These are phyloP conservation scores for Machaerirhynchus nigripectus DNA, from an alignment of 2,113 vertebrate species.

Conservation along the genomic window DNA sequence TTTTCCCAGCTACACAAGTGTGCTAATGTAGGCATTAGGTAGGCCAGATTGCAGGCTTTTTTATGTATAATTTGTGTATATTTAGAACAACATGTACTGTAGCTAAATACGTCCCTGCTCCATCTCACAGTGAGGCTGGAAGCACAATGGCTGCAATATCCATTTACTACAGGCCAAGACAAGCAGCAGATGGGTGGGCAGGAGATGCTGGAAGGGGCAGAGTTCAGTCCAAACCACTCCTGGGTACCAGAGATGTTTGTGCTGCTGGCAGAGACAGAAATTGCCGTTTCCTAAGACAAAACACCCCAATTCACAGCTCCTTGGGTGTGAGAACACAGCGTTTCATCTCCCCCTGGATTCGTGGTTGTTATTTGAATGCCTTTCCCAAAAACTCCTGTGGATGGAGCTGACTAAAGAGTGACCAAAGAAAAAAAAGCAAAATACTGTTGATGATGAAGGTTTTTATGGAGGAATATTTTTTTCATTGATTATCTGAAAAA, in stretches of 20 bases:
- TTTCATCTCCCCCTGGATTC: neutral
- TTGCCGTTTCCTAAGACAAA: neutral
- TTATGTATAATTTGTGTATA: slow-evolving; percentile 5
- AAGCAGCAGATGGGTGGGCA: neutral
- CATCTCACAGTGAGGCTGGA: neutral
- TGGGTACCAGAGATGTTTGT: neutral
- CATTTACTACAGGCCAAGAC: neutral
- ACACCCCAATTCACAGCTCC: neutral
- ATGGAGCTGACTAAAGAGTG: neutral
- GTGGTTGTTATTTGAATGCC: neutral
- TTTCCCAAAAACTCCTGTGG: neutral
- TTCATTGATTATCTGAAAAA: neutral
- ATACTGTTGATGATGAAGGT: neutral
- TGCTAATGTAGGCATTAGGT: slow-evolving; percentile 28
- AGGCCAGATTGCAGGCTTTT: slow-evolving; percentile 44
- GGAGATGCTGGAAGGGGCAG: neutral
- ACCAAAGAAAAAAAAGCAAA: neutral
- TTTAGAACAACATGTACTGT: slow-evolving; percentile 26
- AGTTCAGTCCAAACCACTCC: neutral
- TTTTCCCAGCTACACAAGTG: slow-evolving; percentile 28
- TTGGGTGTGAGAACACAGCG: accelerated
- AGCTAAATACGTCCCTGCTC: slow-evolving; percentile 16
- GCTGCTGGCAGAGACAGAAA: neutral
- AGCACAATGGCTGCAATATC: neutral
- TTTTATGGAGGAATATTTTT: neutral